Base-by-base conservation (phyloP, 2,797 vertebrate species). In the Pseudotriccus pelzelni region DNA sequence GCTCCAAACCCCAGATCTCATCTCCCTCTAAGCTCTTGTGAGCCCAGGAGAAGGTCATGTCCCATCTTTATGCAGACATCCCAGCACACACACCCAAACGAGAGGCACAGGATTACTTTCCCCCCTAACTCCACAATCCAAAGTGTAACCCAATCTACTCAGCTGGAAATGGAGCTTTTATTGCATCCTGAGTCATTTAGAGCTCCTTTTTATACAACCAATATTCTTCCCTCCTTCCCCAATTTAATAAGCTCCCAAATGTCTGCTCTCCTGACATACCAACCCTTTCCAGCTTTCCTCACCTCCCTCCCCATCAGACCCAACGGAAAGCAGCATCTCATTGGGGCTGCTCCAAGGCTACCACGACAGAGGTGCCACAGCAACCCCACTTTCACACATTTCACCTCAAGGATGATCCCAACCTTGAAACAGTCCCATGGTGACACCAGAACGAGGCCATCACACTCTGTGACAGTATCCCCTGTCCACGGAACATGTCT, bases 131-230 rank as follows among this genome's bases (percentile, higher is more conserved):
- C 88, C 5, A 2, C 36, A 62, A 32, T 39, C 53, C 28, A 50
- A 64, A 89, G 7, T 5, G 68, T 59, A 95, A 82, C 88, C 39
- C 69, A 84, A 90, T 55, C 83, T 73, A 69, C 91, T 67, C 83
- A 28, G 67, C 77, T 93, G 89, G 87, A 89, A 95, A 77, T 7
- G 1, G 68, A 95, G 60, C 34, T 92, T 96, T 93, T 89, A 93
- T 79, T 94, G 88, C 69, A 82, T 94, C 81, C 86, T 30, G 32
- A 95, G 70, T 68, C 7, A 81, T 76, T 91, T 47, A 72, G 77
- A 90, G 66, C 47, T 89, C 82, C 53, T 86, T 94, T 91, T 78
- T n/a, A 84, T 66, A 87, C 93, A 94, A 17, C 22, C 18, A 82
- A 49, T 73, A 41, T 69, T 87, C 60, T 69, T 52, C 7, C 12